Conservation (phyloP, 2,797 vertebrate genomes). For the Pachyuromys duprasi region DNA sequence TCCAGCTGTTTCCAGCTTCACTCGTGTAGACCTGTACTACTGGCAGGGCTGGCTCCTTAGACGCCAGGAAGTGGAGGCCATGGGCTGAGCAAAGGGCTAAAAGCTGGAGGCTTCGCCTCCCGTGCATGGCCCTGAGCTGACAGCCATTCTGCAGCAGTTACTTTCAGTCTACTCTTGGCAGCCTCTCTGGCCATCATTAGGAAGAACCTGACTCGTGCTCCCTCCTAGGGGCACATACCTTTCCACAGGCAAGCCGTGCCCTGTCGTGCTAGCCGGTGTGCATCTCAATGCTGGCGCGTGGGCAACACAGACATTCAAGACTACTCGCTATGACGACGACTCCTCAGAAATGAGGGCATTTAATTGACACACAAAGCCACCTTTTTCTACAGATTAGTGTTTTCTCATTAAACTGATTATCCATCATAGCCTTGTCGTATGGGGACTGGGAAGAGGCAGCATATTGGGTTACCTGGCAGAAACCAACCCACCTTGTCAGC, state of each 20-base stretch:
- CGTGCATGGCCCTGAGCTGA: not conserved
- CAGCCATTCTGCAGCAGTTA: not conserved
- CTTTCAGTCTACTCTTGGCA: not conserved
- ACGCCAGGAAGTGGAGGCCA: not conserved
- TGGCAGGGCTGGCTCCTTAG: conserved; percentile 42
- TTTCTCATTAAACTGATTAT: conserved; percentile 71
- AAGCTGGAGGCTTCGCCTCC: not conserved
- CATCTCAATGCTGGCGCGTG: rapidly evolving
- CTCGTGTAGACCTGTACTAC: not conserved
- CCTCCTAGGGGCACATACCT: not conserved
- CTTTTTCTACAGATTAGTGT: conserved; percentile 53
- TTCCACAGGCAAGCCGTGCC: not conserved
- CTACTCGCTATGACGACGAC: not conserved
- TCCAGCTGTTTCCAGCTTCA: not conserved
- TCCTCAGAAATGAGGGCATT: conserved; percentile 58
- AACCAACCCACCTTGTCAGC: not conserved
- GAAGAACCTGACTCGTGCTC: conserved; percentile 7
- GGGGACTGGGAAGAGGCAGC: not conserved
- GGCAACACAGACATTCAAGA: not conserved
- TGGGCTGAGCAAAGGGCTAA: not conserved
- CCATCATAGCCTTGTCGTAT: not conserved
- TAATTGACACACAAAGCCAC: conserved; percentile 15
- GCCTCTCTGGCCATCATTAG: not conserved
- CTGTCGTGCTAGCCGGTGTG: not conserved
- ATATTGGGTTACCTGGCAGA: not conserved